These are phyloP conservation scores for Ruditapes philippinarum DNA, from an alignment of 1,140 invertebrate genomes.

Conservation along the genomic window DNA sequence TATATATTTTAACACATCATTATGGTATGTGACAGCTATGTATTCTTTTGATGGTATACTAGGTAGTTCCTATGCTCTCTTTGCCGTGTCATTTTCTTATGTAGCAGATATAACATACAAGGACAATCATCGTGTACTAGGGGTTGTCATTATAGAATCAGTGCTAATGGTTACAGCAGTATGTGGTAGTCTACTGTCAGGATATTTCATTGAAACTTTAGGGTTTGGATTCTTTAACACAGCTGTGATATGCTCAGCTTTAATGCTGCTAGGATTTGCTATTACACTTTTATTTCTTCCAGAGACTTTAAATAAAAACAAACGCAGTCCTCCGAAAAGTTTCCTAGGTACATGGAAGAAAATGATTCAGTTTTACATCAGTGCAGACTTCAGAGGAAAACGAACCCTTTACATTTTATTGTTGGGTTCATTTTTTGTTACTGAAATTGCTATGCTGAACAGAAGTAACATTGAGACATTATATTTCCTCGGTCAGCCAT, in stretches of 20 bases:
- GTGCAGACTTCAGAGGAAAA: slow-evolving; percentile 31
- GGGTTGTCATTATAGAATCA: slow-evolving; percentile 17
- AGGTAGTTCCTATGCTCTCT: slow-evolving; percentile 15
- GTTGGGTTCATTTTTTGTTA: slow-evolving; percentile 9
- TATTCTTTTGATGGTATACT: slow-evolving; percentile 15
- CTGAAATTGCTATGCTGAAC: not conserved
- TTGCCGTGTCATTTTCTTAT: slow-evolving; percentile 17
- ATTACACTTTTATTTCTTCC: slow-evolving; percentile 17
- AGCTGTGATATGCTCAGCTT: slow-evolving; percentile 5
- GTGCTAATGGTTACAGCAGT: not conserved
- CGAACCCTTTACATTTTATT: slow-evolving; percentile 28
- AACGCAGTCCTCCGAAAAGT: not conserved
- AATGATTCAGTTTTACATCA: slow-evolving; percentile 24
- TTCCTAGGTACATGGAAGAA: not conserved
- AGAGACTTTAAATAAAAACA: slow-evolving; percentile 23
- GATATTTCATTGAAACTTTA: slow-evolving; percentile 38
- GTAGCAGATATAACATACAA: slow-evolving; percentile 41
- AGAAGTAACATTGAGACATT: slow-evolving; percentile 35
- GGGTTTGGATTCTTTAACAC: slow-evolving; percentile 49
- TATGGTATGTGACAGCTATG: not conserved
- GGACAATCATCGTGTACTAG: slow-evolving; percentile 23
- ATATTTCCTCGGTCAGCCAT: slow-evolving; percentile 37
- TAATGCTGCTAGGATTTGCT: not conserved
- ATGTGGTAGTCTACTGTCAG: not conserved
- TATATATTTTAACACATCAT: slow-evolving; percentile 35